phyloP scores from a whole-genome alignment of 2,888 invertebrate genomes.

The Campoplex nolae region DNA sequence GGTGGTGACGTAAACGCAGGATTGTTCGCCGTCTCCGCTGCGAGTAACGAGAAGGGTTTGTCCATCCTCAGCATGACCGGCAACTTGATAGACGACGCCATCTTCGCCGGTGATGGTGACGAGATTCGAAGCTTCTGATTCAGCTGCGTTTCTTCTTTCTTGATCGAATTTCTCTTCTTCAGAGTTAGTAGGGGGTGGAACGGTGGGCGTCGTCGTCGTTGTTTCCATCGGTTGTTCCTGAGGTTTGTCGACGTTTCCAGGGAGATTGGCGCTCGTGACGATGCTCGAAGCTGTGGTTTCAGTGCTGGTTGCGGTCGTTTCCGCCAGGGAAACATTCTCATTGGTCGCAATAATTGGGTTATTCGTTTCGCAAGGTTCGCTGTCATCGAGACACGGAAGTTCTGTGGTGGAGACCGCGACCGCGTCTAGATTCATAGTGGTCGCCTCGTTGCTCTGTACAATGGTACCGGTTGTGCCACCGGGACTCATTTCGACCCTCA shows the following conservation, averaged over 20 bases:
- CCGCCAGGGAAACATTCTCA: slow-evolving; percentile 47
- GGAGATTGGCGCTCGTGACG: slow-evolving; percentile 1
- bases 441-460: slow-evolving; percentile 82
- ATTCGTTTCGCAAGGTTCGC: slow-evolving; percentile 56
- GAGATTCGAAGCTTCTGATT: slow-evolving; percentile 86
- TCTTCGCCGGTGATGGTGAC: slow-evolving; percentile 94
- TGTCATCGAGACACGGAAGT: slow-evolving; percentile 82
- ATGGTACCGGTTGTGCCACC: slow-evolving; percentile 88
- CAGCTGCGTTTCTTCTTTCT: slow-evolving; percentile 86
- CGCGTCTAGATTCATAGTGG: slow-evolving; percentile 74
- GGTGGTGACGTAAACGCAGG: slow-evolving; percentile 88
- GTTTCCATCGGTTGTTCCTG: slow-evolving; percentile 28
- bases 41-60: slow-evolving; percentile 91
- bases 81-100: slow-evolving; percentile 92
- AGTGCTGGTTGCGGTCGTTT: slow-evolving; percentile 57
- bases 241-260: slow-evolving; percentile 6
- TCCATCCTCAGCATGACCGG: slow-evolving; percentile 92
- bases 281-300: slow-evolving; percentile 18
- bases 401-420: slow-evolving; percentile 79
- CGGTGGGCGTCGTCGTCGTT: slow-evolving; percentile 64
- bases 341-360: slow-evolving; percentile 50
- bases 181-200: slow-evolving; percentile 62
- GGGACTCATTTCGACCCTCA: slow-evolving; percentile 86
- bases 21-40: slow-evolving; percentile 91
- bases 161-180: slow-evolving; percentile 86